Base-by-base conservation (phyloP, 2,888 invertebrate genomes). In the Omphaloscelis lunosa region DNA sequence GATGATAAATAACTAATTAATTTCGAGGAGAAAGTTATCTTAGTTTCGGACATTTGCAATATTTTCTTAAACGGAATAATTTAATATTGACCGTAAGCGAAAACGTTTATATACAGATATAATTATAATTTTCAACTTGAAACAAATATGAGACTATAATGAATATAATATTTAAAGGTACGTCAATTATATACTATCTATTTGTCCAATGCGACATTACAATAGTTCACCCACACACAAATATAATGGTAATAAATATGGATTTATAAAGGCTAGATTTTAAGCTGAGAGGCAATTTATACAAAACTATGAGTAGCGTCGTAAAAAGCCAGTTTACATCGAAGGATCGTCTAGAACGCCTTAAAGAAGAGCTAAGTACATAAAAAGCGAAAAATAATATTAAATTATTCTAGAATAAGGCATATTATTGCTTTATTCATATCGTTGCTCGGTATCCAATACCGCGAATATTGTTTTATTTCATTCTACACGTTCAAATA, bases 1-100 rank as follows among this genome's bases (percentile, higher is more conserved):
- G 89, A 92, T 92, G 93, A 95, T 95, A 95, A 95, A 96, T 95
- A 95, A 94, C 91, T 90, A 94, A 93, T 91, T 86, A 91, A 91
- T 94, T 95, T 95, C 89, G 92, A 94, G 90, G 90, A 92, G 90
- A 93, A 88, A 83, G 75, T 86, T 86, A 80, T 85, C 85, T 89
- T 90, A 93, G 91, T 91, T 92, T 93, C 93, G 94, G 95, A 95
- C 94, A 85, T 86, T 94, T 94, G 92, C 91, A 92, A 94, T 87
- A 90, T 89, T 87, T 89, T 86, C 89, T 91, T 92, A 91, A 90
- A 87, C 90, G 90, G 91, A 93, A 92, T 92, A 91, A 91, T 91
- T 89, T 92, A 88, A 87, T 90, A 88, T 87, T 82, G 83, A 86
- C 75, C 78, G 56, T 90, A 92, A 93, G 91, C 91, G 86, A 92